Percentiles rank a stretch among this genome's conserved stretches.
phyloP scores from a whole-genome alignment of 2,797 vertebrate genomes.

The Chiropotes sagulatus region DNA sequence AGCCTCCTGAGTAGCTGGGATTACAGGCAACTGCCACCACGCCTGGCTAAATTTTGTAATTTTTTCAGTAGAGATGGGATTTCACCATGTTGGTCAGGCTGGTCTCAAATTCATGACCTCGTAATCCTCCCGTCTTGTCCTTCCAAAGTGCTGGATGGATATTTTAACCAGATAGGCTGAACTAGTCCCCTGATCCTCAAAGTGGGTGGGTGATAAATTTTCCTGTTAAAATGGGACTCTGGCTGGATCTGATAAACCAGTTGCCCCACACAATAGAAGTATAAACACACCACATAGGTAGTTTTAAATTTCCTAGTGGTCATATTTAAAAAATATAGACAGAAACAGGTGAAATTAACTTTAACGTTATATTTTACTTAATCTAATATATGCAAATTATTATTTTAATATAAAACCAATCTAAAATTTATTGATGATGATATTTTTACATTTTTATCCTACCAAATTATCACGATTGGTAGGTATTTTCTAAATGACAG shows the following conservation, averaged over 20 bases:
- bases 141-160: not conserved
- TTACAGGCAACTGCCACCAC: not conserved
- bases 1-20: not conserved
- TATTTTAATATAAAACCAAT: not conserved
- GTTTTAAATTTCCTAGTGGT: not conserved
- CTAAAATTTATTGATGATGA: not conserved
- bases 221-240: not conserved
- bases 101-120: not conserved
- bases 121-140: accelerated
- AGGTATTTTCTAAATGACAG: not conserved
- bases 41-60: not conserved
- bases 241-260: not conserved
- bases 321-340: not conserved
- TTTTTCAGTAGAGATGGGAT: not conserved
- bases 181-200: not conserved
- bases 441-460: not conserved
- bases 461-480: not conserved
- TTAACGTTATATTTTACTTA: not conserved
- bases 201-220: not conserved
- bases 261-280: not conserved
- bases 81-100: not conserved
- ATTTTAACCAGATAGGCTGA: not conserved
- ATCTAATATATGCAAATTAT: too few species aligned
- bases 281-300: not conserved
- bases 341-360: not conserved